These are phyloP conservation scores for Murina feae DNA, from an alignment of 2,113 vertebrate species.

Conservation along the genomic window DNA sequence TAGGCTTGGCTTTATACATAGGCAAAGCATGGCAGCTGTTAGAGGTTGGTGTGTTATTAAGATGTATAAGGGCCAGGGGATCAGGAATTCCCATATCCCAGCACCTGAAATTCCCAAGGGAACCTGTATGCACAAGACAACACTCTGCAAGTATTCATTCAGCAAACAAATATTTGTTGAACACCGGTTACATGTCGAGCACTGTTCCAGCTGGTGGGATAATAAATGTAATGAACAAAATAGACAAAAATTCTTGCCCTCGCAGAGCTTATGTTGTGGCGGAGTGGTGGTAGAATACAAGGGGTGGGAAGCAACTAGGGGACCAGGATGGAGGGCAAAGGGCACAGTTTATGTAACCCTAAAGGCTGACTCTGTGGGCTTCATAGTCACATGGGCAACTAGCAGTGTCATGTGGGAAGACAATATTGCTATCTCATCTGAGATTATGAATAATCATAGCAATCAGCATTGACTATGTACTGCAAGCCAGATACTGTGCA, in stretches of 20 bases:
- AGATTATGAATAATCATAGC: not conserved
- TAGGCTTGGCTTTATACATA: not conserved
- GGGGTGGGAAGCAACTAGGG: not conserved
- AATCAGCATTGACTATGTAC: too few relatives aligned
- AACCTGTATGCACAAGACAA: not conserved
- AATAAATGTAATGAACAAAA: not conserved
- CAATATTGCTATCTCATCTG: not conserved
- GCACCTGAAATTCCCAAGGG: not conserved
- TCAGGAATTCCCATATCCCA: not conserved
- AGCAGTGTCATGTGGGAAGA: not conserved
- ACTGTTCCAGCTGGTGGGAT: not conserved
- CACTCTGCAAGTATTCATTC: not conserved
- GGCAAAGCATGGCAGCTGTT: not conserved
- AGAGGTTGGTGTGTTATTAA: not conserved
- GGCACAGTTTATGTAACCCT: not conserved
- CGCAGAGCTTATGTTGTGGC: not conserved
- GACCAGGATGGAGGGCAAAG: not conserved
- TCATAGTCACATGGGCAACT: not conserved
- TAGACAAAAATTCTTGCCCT: not conserved
- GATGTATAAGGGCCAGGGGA: not conserved
- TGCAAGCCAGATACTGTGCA: not conserved
- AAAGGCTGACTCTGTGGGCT: not conserved
- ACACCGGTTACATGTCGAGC: not conserved
- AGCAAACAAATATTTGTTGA: not conserved
- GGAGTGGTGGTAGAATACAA: not conserved